Evolutionary conservation across 2,888 invertebrate species (phyloP), one percentile per base, ranked within the genome.

Genomic region (Lochmaea capreae): DNA sequence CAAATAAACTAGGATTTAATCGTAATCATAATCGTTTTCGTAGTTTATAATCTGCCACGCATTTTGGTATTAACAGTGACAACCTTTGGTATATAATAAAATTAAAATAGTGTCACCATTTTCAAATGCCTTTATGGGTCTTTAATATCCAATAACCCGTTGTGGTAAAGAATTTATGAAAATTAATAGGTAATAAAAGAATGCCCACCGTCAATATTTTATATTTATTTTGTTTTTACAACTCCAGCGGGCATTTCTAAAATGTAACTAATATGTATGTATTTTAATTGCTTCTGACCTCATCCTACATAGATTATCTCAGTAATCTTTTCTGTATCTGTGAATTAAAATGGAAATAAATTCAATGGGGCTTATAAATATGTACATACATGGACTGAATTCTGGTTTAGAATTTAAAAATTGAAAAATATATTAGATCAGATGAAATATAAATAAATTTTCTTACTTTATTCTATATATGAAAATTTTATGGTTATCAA

Each of bases 101-200:
- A 78, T 75, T 76, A 77, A 80, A 80, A 77, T 79, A 79, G 79
- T 81, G 80, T 81, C 79, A 81, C 79, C 79, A 78, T 78, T 81
- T 79, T 79, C 79, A 79, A 81, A 80, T 76, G 76, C 80, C 75
- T 81, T 81, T 81, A 81, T 79, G 78, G 75, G 78, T 78, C 75
- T 81, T 81, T 81, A 81, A 82, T 81, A 79, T 77, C 78, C 78
- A 76, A 79, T 80, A 81, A 82, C 79, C 81, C 78, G 80, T 80
- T 81, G 80, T 81, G 80, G 78, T 76, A 71, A 67, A 75, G 79
- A 80, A 82, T 81, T 82, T 82, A 81, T 82, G 80, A 81, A 80
- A 82, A 81, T 82, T 82, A 81, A 81, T 82, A 81, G 82, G 73
- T 78, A 80, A 81, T 82, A 82, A 82, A 82, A 78, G 79, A 76